phyloP scores from a whole-genome alignment of 2,888 invertebrate genomes.

The Emmelina monodactyla region DNA sequence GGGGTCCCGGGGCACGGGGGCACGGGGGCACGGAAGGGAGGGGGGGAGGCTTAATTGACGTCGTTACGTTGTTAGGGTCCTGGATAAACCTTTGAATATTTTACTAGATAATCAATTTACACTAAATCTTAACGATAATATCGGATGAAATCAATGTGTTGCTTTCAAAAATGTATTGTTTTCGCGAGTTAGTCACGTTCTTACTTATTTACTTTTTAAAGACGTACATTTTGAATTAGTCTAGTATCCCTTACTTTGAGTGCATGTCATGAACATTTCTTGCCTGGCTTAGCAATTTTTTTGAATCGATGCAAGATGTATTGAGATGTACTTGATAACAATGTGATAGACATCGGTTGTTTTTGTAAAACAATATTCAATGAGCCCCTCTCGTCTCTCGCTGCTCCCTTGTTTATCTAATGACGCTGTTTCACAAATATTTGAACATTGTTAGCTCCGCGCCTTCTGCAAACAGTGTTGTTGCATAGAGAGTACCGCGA shows the following conservation, averaged over 20 bases:
- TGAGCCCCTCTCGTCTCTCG: slow-evolving; percentile 21
- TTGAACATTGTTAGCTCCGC: slow-evolving; percentile 38
- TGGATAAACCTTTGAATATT: too few relatives aligned
- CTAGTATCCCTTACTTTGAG: not conserved
- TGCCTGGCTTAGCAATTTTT: slow-evolving; percentile 20
- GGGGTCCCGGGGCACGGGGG: too few relatives aligned
- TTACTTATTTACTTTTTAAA: not conserved
- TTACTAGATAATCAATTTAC: too few relatives aligned
- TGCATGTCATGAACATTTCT: not conserved
- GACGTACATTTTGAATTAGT: not conserved
- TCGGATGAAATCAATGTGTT: too few relatives aligned
- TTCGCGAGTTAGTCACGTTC: not conserved
- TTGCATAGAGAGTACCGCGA: not conserved
- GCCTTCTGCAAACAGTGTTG: slow-evolving; percentile 7
- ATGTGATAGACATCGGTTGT: too few relatives aligned
- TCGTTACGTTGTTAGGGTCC: too few relatives aligned
- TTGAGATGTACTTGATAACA: too few relatives aligned
- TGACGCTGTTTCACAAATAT: slow-evolving; percentile 38
- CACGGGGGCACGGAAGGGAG: too few relatives aligned
- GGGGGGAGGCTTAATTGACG: too few relatives aligned
- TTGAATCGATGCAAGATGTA: too few relatives aligned
- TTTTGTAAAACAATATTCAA: not conserved
- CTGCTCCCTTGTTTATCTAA: slow-evolving; percentile 31
- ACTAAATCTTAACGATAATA: too few relatives aligned
- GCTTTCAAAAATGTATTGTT: not conserved